Conservation (phyloP, 2,113 vertebrate genomes). For the Antigone vipio region DNA sequence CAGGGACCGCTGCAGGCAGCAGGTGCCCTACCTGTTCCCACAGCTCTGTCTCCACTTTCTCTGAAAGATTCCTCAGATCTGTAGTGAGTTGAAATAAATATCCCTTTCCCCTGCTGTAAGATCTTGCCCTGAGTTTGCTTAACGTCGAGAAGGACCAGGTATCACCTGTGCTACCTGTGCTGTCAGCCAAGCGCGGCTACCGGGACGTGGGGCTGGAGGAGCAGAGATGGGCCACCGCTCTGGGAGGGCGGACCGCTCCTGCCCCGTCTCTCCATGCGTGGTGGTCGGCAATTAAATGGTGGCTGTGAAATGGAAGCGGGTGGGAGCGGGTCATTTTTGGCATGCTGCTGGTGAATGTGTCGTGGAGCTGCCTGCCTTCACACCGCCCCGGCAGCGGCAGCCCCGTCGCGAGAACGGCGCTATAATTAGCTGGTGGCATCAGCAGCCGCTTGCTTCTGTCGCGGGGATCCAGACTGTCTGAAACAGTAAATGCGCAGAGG, state of each 20-base stretch:
- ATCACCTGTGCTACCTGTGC: not conserved
- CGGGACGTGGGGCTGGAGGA: fast-evolving
- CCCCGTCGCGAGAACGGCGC: not conserved
- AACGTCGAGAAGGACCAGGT: not conserved
- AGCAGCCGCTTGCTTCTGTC: not conserved
- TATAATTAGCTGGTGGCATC: constrained; percentile 68
- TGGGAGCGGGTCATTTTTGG: constrained; percentile 16
- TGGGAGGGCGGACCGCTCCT: not conserved
- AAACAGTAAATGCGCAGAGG: not conserved
- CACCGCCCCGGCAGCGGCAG: not conserved
- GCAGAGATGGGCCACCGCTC: fast-evolving
- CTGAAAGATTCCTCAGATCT: not conserved
- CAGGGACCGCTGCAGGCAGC: not conserved
- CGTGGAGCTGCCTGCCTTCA: constrained; percentile 33
- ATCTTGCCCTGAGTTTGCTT: not conserved
- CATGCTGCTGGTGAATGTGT: constrained; percentile 55
- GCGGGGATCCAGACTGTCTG: not conserved
- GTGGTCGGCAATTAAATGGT: not conserved
- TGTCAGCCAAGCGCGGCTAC: not conserved
- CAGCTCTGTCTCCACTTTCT: not conserved
- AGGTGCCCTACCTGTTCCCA: fast-evolving
- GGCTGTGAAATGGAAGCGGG: not conserved
- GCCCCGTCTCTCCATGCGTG: not conserved
- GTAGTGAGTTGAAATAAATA: not conserved
- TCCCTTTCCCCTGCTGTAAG: not conserved